phyloP scores from a whole-genome alignment of 1,140 invertebrate genomes.

The Spodoptera litura region DNA sequence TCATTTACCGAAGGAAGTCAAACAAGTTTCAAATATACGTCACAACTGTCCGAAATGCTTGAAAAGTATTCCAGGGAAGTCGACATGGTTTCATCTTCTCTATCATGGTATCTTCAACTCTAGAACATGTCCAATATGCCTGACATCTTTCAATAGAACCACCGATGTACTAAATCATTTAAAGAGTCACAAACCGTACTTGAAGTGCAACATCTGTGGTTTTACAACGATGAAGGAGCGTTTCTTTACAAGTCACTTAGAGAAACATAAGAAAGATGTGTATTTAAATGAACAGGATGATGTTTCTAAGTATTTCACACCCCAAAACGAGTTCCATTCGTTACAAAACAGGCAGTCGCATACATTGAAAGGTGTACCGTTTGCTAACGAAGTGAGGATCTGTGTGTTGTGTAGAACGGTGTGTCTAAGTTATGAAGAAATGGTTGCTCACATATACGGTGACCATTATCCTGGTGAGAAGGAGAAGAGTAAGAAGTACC shows the following conservation, averaged over 20 bases:
- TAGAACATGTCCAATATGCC: conserved; percentile 64
- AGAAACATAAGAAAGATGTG: conserved; percentile 47
- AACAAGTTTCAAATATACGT: conserved; percentile 5
- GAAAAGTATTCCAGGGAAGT: conserved; percentile 11
- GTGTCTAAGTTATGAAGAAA: conserved; percentile 45
- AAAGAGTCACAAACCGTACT: conserved; percentile 49
- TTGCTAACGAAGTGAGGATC: conserved; percentile 52
- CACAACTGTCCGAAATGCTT: conserved; percentile 61
- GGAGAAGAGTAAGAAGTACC: conserved; percentile 22
- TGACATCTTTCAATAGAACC: conserved; percentile 52
- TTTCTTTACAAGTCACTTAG: conserved; percentile 55
- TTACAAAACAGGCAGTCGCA: background rate
- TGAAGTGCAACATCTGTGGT: conserved; percentile 57
- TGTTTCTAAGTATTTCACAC: conserved; percentile 51
- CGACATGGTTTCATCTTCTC: conserved; percentile 60
- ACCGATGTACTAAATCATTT: conserved; percentile 54
- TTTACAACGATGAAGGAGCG: conserved; percentile 52
- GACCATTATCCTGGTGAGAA: conserved; percentile 30
- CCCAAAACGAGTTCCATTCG: background rate
- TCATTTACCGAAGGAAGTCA: conserved; percentile 9
- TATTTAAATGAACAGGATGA: background rate
- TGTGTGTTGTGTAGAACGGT: conserved; percentile 67
- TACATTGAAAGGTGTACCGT: conserved; percentile 42
- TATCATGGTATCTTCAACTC: conserved; percentile 58
- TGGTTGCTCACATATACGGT: conserved; percentile 52